Evolutionary conservation across 2,113 vertebrate genomes (phyloP).

Genomic region (Suncus etruscus): DNA sequence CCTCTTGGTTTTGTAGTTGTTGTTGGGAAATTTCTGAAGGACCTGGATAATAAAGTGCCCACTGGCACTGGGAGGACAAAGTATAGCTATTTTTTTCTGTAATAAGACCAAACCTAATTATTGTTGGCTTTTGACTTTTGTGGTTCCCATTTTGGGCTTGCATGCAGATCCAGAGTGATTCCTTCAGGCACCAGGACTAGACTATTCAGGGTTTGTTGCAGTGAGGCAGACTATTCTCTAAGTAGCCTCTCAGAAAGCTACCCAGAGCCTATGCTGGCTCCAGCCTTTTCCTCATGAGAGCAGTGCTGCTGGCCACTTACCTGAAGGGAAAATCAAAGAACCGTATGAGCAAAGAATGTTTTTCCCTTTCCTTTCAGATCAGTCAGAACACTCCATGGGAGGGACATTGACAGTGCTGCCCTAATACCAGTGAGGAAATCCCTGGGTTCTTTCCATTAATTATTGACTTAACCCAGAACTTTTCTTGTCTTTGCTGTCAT

Average conservation of each 20-base stretch:
- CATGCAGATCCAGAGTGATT: neutral
- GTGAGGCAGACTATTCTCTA: neutral
- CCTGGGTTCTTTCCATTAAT: constrained; percentile 77
- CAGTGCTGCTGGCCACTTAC: constrained; percentile 42
- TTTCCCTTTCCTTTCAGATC: constrained; percentile 60
- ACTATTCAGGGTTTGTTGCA: neutral
- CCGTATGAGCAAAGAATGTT: constrained; percentile 53
- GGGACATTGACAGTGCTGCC: constrained; percentile 28
- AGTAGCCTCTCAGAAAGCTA: neutral
- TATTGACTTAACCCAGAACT: constrained; percentile 62
- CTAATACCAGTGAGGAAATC: constrained; percentile 68
- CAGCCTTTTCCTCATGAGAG: neutral
- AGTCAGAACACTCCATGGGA: constrained; percentile 14
- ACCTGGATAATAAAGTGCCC: constrained; percentile 42
- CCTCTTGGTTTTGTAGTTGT: constrained; percentile 46
- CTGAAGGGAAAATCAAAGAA: constrained; percentile 73
- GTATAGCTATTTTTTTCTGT: neutral
- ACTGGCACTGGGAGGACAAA: neutral
- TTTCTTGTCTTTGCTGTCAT: neutral
- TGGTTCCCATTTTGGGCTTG: neutral
- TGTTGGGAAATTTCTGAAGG: constrained; percentile 66
- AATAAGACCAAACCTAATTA: neutral
- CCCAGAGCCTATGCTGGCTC: too few relatives aligned
- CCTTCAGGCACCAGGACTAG: neutral
- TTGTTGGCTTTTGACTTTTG: neutral